These are phyloP conservation scores for Pachyrhynchus sulphureomaculatus DNA, from an alignment of 1,140 invertebrate species.

Conservation along the genomic window DNA sequence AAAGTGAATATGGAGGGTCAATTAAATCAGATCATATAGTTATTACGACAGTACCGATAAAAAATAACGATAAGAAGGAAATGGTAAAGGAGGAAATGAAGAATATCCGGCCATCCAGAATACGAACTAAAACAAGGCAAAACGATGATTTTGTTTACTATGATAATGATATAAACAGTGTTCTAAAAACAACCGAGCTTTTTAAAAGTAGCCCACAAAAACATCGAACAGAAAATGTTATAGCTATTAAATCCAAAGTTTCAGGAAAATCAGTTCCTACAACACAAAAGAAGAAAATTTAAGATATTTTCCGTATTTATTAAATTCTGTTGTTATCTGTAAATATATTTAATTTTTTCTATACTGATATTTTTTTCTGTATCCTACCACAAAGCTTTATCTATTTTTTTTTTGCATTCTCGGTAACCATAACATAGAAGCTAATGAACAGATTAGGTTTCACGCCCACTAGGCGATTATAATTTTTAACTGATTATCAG, in stretches of 20 bases:
- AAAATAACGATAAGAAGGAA: not conserved
- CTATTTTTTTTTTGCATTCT: too few relatives aligned
- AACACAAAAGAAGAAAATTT: not conserved
- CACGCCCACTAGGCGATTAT: too few relatives aligned
- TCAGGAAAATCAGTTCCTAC: not conserved
- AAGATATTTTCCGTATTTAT: not conserved
- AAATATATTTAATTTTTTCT: too few relatives aligned
- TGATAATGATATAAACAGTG: conserved; percentile 3
- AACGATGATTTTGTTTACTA: conserved; percentile 23
- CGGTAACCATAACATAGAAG: too few relatives aligned
- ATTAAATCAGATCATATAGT: not conserved
- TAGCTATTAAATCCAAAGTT: not conserved
- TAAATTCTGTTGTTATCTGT: too few relatives aligned
- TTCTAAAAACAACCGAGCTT: not conserved
- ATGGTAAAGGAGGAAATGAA: not conserved
- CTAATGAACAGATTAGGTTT: too few relatives aligned
- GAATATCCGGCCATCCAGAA: conserved; percentile 10
- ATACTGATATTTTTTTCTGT: too few relatives aligned
- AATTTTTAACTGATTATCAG: too few relatives aligned
- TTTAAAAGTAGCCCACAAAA: not conserved
- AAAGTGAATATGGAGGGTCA: not conserved
- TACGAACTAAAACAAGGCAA: conserved; percentile 11
- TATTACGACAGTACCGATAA: not conserved
- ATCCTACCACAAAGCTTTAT: too few relatives aligned
- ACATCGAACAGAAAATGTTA: not conserved